A percentile compares a stretch with the other conserved stretches of the same genome.
Conservation (phyloP, 2,113 vertebrate genomes). For the Platichthys flesus region DNA sequence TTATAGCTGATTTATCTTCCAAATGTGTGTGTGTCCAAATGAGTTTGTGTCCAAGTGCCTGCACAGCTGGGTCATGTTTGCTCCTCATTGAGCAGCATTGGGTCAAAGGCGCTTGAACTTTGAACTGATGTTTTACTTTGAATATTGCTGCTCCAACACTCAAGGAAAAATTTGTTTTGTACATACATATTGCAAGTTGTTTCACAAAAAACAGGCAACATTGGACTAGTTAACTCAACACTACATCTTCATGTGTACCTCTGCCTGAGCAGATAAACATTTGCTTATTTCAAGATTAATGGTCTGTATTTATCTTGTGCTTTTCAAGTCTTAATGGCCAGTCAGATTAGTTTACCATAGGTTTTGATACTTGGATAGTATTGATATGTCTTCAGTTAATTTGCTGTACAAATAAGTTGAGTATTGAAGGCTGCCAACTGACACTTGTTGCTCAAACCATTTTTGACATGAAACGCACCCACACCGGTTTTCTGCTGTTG, state of each 20-base stretch:
- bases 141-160: too few species aligned
- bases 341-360: neutral
- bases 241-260: neutral
- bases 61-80: neutral
- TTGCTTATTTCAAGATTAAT: too few species aligned
- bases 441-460: neutral
- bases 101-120: neutral
- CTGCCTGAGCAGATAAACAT: neutral
- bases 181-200: neutral
- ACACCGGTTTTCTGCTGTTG: neutral
- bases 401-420: neutral
- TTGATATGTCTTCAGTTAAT: neutral
- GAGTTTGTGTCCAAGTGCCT: conserved; percentile 1
- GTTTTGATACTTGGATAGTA: neutral
- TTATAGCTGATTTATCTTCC: too few species aligned
- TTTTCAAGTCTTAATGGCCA: too few species aligned
- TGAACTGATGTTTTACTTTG: neutral
- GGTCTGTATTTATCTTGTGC: too few species aligned
- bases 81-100: neutral
- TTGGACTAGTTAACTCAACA: neutral
- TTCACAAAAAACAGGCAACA: neutral
- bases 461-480: neutral
- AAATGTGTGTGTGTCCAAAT: neutral
- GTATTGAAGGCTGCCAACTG: neutral
- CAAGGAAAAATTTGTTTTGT: neutral